Evolutionary conservation across 2,113 vertebrate species (phyloP).

Genomic region (Coregonus clupeaformis): DNA sequence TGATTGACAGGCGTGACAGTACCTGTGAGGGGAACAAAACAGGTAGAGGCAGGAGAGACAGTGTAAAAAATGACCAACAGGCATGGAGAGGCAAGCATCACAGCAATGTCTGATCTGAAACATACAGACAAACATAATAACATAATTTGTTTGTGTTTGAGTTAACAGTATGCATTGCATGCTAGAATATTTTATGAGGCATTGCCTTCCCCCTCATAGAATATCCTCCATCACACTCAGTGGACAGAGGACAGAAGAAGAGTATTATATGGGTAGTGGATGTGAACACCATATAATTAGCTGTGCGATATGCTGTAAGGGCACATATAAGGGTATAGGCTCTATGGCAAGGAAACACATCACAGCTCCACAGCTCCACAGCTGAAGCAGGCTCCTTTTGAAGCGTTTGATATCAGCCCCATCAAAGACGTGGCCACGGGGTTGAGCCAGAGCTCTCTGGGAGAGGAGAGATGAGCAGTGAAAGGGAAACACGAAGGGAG

Average conservation of each 20-base stretch:
- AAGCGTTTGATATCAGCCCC: constrained; percentile 29
- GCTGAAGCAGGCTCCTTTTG: not conserved
- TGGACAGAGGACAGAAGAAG: not conserved
- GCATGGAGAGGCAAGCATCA: too few relatives aligned
- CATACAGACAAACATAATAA: too few relatives aligned
- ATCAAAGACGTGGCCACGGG: constrained; percentile 38
- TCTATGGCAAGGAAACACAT: not conserved
- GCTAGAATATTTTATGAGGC: too few relatives aligned
- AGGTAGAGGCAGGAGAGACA: not conserved
- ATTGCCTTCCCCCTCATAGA: too few relatives aligned
- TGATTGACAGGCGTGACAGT: not conserved
- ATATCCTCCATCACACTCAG: too few relatives aligned
- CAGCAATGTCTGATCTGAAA: too few relatives aligned
- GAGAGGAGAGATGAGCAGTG: not conserved
- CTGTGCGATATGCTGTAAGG: not conserved
- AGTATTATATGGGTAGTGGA: constrained; percentile 1
- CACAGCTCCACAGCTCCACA: constrained; percentile 12
- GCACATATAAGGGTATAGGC: not conserved
- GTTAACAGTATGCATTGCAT: too few relatives aligned
- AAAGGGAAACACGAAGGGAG: constrained; percentile 26
- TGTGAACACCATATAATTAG: constrained; percentile 11
- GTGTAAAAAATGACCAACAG: not conserved
- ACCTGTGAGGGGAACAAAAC: not conserved
- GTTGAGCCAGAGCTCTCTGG: constrained; percentile 1
- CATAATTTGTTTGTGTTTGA: too few relatives aligned